A percentile compares a stretch with the other conserved stretches of the same genome.
Conservation (phyloP, 2,113 vertebrate species). For the Lepus americanus region DNA sequence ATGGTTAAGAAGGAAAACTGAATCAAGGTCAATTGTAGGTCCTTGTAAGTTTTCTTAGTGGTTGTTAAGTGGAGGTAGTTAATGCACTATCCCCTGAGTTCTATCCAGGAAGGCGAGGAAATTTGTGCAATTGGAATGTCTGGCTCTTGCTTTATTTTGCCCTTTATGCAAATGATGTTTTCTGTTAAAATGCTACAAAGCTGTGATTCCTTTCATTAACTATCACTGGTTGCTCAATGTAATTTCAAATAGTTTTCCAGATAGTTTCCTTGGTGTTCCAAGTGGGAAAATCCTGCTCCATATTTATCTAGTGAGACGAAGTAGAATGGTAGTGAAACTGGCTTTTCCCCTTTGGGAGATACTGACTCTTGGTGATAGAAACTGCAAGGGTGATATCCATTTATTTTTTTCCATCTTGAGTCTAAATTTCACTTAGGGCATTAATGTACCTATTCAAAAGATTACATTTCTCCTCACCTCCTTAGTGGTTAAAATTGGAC, state of each 20-base stretch:
- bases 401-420: background rate
- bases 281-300: rapidly evolving
- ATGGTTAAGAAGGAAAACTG: background rate
- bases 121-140: background rate
- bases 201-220: background rate
- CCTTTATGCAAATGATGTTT: background rate
- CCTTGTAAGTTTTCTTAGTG: background rate
- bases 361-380: background rate
- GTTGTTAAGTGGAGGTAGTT: background rate
- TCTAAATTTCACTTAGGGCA: background rate
- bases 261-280: background rate
- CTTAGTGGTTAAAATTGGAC: background rate
- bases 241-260: background rate
- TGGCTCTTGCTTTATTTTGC: background rate
- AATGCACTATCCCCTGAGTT: background rate
- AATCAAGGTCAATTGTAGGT: background rate
- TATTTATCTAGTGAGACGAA: background rate
- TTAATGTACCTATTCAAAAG: background rate
- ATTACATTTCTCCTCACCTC: background rate
- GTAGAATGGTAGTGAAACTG: background rate
- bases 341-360: slow-evolving; percentile 37
- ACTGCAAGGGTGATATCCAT: background rate
- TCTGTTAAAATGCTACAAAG: background rate
- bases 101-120: background rate
- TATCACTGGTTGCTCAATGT: background rate